These are phyloP conservation scores for Parasteatoda lunata DNA, from an alignment of 2,888 invertebrate species.

Conservation along the genomic window DNA sequence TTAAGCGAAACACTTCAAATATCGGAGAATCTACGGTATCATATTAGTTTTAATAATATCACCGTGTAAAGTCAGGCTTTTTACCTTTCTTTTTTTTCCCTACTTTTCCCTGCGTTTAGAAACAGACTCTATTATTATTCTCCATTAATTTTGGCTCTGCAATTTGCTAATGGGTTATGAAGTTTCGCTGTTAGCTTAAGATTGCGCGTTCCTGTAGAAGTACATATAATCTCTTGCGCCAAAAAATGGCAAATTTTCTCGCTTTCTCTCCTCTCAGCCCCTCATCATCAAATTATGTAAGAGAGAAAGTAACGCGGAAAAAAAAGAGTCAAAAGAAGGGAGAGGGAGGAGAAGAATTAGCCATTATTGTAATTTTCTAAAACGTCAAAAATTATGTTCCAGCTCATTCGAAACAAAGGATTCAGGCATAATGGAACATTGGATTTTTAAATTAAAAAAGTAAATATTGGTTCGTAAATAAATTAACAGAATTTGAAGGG, in stretches of 20 bases:
- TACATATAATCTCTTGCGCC: constrained; percentile 1
- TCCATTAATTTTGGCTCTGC: constrained; percentile 56
- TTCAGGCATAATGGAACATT: constrained; percentile 16
- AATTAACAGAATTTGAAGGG: constrained; percentile 44
- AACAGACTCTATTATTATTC: constrained; percentile 58
- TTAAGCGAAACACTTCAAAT: constrained; percentile 2
- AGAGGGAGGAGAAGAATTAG: not conserved
- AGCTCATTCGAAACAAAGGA: constrained; percentile 27
- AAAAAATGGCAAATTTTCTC: constrained; percentile 10
- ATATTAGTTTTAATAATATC: constrained; percentile 5
- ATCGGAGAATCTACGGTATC: not conserved
- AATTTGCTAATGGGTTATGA: constrained; percentile 62
- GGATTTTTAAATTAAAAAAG: constrained; percentile 55
- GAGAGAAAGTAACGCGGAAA: not conserved
- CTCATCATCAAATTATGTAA: not conserved
- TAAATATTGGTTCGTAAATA: constrained; percentile 52
- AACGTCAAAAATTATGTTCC: constrained; percentile 37
- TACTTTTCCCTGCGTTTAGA: not conserved
- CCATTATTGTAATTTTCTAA: constrained; percentile 58
- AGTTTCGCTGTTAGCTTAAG: constrained; percentile 29
- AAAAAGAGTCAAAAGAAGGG: not conserved
- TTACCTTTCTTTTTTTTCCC: not conserved
- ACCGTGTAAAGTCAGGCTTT: not conserved
- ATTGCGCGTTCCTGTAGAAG: not conserved
- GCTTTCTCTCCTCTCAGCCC: constrained; percentile 9